These are phyloP conservation scores for Lophotis ruficrista DNA, from an alignment of 2,113 vertebrate genomes.

Conservation along the genomic window DNA sequence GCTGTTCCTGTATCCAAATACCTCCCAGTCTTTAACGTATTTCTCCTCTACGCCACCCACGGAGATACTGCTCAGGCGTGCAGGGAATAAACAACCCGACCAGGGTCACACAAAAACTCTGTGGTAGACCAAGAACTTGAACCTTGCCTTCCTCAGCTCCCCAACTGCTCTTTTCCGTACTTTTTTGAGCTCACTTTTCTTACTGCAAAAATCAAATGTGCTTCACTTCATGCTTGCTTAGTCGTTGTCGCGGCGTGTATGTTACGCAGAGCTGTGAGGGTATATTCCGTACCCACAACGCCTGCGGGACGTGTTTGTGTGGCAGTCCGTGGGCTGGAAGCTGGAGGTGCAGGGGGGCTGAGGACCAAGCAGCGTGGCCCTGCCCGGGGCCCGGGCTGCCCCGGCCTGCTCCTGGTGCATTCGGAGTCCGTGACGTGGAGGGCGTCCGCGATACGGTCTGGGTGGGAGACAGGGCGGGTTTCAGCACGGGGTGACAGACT, in stretches of 20 bases:
- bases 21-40: background rate
- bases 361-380: background rate
- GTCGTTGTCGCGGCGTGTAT: accelerated
- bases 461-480: background rate
- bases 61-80: background rate
- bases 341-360: background rate
- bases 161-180: background rate
- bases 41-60: conserved; percentile 23
- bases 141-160: background rate
- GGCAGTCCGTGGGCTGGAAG: background rate
- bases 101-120: background rate
- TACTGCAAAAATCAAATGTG: background rate
- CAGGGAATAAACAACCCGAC: background rate
- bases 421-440: background rate
- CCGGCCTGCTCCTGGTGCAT: accelerated
- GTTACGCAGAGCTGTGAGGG: accelerated
- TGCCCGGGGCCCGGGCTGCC: background rate
- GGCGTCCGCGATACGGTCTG: accelerated
- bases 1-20: background rate
- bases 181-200: background rate
- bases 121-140: conserved; percentile 20
- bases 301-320: background rate
- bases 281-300: background rate
- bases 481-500: accelerated
- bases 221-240: background rate